Evolutionary conservation across 2,113 vertebrate species (phyloP).

Genomic region (Otolemur garnettii): DNA sequence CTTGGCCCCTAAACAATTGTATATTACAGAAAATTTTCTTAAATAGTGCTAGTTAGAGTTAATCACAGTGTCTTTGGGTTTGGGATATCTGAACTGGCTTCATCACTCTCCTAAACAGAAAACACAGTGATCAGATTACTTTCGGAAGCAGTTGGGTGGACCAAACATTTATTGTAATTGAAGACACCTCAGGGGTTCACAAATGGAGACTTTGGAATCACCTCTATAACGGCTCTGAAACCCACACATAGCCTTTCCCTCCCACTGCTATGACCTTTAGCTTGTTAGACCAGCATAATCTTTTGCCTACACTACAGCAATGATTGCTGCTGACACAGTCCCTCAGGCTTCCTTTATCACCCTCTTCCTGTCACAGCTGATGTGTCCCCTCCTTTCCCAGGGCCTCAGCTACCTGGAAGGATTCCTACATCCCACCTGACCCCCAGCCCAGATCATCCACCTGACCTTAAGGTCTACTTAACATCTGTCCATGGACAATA

Average conservation of each 20-base stretch:
- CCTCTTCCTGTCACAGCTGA: background rate
- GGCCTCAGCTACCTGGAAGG: background rate
- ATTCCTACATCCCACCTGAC: background rate
- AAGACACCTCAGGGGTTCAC: slow-evolving; percentile 11
- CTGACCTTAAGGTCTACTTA: background rate
- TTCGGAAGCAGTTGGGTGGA: slow-evolving; percentile 41
- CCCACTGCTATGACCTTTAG: background rate
- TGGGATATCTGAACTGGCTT: background rate
- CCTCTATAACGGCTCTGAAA: background rate
- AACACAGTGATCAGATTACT: slow-evolving; percentile 35
- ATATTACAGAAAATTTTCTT: background rate
- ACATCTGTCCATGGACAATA: background rate
- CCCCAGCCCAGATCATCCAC: background rate
- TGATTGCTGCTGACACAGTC: background rate
- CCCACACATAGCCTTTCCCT: background rate
- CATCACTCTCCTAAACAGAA: background rate
- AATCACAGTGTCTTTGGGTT: background rate
- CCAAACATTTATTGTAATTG: slow-evolving; percentile 13
- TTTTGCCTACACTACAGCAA: background rate
- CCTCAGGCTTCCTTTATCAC: background rate
- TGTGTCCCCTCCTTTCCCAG: background rate
- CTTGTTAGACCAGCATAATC: background rate
- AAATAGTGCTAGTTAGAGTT: background rate
- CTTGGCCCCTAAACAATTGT: background rate
- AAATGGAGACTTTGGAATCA: slow-evolving; percentile 3